A percentile compares a stretch with the other conserved stretches of the same genome.
These are phyloP conservation scores for Tinamus guttatus DNA, from an alignment of 2,113 vertebrate genomes.

Conservation along the genomic window DNA sequence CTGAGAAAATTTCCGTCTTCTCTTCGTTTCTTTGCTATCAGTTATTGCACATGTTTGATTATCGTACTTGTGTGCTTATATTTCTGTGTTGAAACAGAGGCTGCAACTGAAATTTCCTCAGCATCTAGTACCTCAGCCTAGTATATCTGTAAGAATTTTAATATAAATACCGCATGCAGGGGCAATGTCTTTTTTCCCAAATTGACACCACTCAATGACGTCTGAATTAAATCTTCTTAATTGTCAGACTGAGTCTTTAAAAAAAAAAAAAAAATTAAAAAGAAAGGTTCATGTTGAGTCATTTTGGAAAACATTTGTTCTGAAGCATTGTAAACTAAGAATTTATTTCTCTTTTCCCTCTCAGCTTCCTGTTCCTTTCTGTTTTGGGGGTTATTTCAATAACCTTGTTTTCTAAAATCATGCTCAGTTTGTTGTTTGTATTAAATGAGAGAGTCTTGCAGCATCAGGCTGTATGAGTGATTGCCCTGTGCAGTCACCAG, in stretches of 20 bases:
- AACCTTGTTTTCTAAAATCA: conserved; percentile 5
- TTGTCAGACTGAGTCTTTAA: not conserved
- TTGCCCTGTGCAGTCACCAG: not conserved
- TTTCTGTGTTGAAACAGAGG: not conserved
- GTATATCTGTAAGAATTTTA: not conserved
- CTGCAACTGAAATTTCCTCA: not conserved
- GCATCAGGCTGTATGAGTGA: not conserved
- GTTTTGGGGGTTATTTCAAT: not conserved
- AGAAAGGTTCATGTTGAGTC: not conserved
- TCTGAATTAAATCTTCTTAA: not conserved
- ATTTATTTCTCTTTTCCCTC: not conserved
- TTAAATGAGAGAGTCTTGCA: conserved; percentile 43
- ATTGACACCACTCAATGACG: not conserved
- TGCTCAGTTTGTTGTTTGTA: conserved; percentile 11
- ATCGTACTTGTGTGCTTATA: not conserved
- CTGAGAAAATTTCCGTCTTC: not conserved
- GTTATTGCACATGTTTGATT: not conserved
- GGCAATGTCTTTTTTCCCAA: not conserved
- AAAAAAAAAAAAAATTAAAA: no score
- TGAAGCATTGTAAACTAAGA: not conserved
- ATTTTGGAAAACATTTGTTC: not conserved
- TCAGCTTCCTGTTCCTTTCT: not conserved
- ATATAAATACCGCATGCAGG: not conserved
- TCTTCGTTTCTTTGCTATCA: not conserved
- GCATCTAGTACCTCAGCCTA: not conserved